Evolutionary conservation across 2,797 vertebrate species (phyloP).

Genomic region (Botia kubotai): DNA sequence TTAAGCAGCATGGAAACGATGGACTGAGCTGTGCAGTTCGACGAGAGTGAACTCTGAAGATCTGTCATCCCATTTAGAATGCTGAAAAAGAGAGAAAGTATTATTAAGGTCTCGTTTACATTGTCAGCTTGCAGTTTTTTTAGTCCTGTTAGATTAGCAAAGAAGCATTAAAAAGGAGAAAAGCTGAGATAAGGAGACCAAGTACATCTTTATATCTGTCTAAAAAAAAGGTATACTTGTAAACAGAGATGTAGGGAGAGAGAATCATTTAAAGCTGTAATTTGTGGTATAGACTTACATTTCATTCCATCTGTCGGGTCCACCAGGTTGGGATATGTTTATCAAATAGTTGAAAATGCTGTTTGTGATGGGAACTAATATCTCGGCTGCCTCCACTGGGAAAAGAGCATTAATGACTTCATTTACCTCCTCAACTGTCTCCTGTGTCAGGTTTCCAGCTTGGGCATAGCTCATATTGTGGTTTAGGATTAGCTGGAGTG

Average conservation of each 20-base stretch:
- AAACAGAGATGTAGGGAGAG: neutral
- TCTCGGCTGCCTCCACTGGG: slow-evolving; percentile 54
- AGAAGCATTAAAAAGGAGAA: too few species aligned
- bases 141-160: too few species aligned
- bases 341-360: slow-evolving; percentile 67
- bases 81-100: slow-evolving; percentile 68
- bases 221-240: too few species aligned
- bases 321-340: slow-evolving; percentile 50
- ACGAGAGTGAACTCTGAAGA: slow-evolving; percentile 63
- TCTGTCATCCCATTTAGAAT: slow-evolving; percentile 70
- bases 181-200: too few species aligned
- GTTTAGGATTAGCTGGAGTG: slow-evolving; percentile 65
- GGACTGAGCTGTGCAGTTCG: slow-evolving; percentile 62
- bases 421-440: slow-evolving; percentile 62
- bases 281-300: slow-evolving; percentile 70
- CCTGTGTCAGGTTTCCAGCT: slow-evolving; percentile 62
- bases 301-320: slow-evolving; percentile 68
- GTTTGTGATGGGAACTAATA: slow-evolving; percentile 63
- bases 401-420: slow-evolving; percentile 56
- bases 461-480: slow-evolving; percentile 62
- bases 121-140: neutral
- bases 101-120: slow-evolving; percentile 38
- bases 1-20: slow-evolving; percentile 64
- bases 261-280: neutral
- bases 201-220: too few species aligned